These are phyloP conservation scores for Megalops atlanticus DNA, from an alignment of 2,113 vertebrate genomes.

Conservation along the genomic window DNA sequence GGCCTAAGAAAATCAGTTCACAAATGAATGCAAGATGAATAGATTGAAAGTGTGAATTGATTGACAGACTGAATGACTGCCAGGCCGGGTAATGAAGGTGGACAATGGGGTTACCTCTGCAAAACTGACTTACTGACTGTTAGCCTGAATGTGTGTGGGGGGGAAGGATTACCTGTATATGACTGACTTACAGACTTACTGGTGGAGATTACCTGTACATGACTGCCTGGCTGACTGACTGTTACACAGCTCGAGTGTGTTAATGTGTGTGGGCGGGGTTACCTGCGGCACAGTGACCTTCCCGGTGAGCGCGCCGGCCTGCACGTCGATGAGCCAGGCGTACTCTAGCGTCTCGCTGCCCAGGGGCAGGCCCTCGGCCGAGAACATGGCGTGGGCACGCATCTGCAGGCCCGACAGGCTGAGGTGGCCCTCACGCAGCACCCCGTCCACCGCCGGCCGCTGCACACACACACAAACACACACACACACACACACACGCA, in stretches of 20 bases:
- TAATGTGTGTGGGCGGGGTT: constrained; percentile 21
- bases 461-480: constrained; percentile 55
- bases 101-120: neutral
- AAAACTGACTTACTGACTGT: neutral
- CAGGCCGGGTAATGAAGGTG: too few species aligned
- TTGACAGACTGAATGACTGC: too few species aligned
- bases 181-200: neutral
- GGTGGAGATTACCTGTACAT: neutral
- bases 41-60: too few species aligned
- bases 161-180: neutral
- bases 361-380: constrained; percentile 84
- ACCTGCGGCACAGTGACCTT: constrained; percentile 94
- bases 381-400: constrained; percentile 97
- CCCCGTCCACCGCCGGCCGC: constrained; percentile 86
- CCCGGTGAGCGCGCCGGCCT: constrained; percentile 89
- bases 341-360: constrained; percentile 92
- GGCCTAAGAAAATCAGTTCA: too few species aligned
- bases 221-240: neutral
- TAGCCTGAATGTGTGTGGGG: neutral
- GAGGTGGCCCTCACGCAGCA: constrained; percentile 90
- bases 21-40: too few species aligned
- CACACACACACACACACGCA: neutral
- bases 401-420: constrained; percentile 92
- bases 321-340: constrained; percentile 94
- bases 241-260: too few species aligned